Percentiles rank a stretch among this genome's conserved stretches.
These are phyloP conservation scores for Mionectes olivaceus DNA, from an alignment of 2,797 vertebrate species.

Conservation along the genomic window DNA sequence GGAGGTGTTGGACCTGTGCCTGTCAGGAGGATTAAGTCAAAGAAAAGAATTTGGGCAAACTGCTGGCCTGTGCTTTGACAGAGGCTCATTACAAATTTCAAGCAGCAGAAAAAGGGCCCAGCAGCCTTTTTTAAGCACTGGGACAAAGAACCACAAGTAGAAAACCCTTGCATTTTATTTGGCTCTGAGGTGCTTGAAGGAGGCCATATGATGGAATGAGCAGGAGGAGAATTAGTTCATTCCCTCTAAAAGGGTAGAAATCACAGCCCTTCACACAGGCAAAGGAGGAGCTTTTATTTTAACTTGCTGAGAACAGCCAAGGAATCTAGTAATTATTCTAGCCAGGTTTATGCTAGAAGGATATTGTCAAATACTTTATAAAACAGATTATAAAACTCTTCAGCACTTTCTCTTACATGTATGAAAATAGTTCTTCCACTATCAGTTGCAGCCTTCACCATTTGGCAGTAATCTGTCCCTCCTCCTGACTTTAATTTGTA, in stretches of 20 bases:
- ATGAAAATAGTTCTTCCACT: constrained; percentile 41
- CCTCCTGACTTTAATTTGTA: neutral
- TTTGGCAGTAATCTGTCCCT: constrained; percentile 5
- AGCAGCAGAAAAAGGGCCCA: neutral
- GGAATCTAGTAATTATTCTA: constrained; percentile 23
- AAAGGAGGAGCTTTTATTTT: neutral
- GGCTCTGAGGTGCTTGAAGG: neutral
- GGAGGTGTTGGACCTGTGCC: constrained; percentile 39
- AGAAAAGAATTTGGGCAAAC: neutral
- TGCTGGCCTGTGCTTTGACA: constrained; percentile 38
- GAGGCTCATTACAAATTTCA: neutral
- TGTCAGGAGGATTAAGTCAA: constrained; percentile 33
- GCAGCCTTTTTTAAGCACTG: neutral
- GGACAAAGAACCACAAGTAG: neutral
- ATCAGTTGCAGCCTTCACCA: constrained; percentile 4
- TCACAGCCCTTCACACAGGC: neutral
- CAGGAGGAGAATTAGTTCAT: constrained; percentile 7
- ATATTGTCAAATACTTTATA: constrained; percentile 30
- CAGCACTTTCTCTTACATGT: constrained; percentile 11
- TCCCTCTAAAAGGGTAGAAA: constrained; percentile 3
- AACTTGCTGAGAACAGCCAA: constrained; percentile 20
- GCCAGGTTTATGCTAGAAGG: constrained; percentile 27
- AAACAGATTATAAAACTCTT: constrained; percentile 54
- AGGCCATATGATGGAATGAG: neutral
- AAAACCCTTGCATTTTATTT: constrained; percentile 34